A percentile compares a stretch with the other conserved stretches of the same genome.
Evolutionary conservation across 2,888 invertebrate genomes (phyloP).

Genomic region (Erannis defoliaria): DNA sequence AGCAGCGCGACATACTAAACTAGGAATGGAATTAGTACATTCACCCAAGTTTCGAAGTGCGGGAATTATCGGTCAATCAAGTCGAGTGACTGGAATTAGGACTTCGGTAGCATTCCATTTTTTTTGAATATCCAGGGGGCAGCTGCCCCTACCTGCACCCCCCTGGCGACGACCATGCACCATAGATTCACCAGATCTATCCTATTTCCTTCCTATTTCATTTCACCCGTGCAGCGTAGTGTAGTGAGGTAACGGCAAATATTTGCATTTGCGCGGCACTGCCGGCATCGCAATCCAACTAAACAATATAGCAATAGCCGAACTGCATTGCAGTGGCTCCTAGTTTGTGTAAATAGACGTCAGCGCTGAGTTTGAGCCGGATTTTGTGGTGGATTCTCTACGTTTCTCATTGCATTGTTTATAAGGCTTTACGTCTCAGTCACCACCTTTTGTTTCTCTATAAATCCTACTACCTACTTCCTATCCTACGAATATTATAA

Average conservation of each 20-base stretch:
- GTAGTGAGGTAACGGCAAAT: conserved; percentile 6
- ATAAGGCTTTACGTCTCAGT: not conserved
- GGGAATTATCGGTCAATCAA: too few species aligned
- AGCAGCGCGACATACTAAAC: too few species aligned
- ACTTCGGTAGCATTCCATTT: too few species aligned
- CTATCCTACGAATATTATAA: too few species aligned
- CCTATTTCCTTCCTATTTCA: not conserved
- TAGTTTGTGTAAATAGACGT: conserved; percentile 1
- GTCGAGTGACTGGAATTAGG: too few species aligned
- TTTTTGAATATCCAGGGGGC: too few species aligned
- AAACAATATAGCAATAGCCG: too few species aligned
- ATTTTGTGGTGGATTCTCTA: conserved; percentile 1
- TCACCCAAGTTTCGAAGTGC: too few species aligned
- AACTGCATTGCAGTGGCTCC: conserved; percentile 5
- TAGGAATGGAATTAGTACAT: too few species aligned
- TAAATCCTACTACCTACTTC: too few species aligned
- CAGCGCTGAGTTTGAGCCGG: not conserved
- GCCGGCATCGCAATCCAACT: not conserved
- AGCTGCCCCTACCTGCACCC: too few species aligned
- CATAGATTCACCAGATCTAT: not conserved
- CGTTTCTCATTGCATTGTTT: conserved; percentile 3
- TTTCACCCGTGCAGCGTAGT: not conserved
- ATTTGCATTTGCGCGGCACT: conserved; percentile 15
- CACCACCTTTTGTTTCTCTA: not conserved
- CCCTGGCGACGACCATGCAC: not conserved